Evolutionary conservation across 2,797 vertebrate species (phyloP), one percentile per base, ranked within the genome.

Genomic region (Gymnopithys bicolor): DNA sequence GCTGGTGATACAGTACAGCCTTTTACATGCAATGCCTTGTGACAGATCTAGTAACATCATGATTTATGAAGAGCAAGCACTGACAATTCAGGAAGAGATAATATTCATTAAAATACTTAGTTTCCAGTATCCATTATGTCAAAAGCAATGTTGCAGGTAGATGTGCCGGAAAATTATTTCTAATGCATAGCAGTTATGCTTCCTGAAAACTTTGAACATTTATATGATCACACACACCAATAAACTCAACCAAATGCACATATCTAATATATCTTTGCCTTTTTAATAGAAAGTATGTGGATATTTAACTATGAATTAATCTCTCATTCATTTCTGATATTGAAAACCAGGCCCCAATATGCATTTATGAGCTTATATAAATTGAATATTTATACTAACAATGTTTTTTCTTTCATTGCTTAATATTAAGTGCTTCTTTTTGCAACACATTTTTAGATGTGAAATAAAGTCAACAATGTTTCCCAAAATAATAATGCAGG

Each of bases 41-140:
- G 95, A 96, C 83, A 94, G 94, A 94, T 97, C 97, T 95, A 93
- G 96, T 78, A 97, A 96, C 97, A 96, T 95, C 82, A 69, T 98
- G 90, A 97, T 98, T 98, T 98, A 97, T 94, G 94, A 97, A 96
- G 92, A 97, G 95, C 91, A 97, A 96, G 87, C 45, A 87, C 19
- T 84, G 77, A 96, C 95, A 97, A 92, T 94, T 97, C 92, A 91
- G 89, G 85, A 89, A 89, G 92, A 52, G 92, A 91, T 74, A 91
- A 52, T 70, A 62, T 97, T 98, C 97, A 95, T 96, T 95, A 79
- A 67, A 78, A 97, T 92, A 96, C 89, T 97, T 95, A 95, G 91
- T 97, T 98, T 97, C 95, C 87, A 18, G 25, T 37, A 93, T 68
- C 73, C 87, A 94, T 97, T 97, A 96, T 97, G 97, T 97, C 97